Base-by-base conservation (phyloP, 2,888 invertebrate genomes). In the Epiblema foenella region DNA sequence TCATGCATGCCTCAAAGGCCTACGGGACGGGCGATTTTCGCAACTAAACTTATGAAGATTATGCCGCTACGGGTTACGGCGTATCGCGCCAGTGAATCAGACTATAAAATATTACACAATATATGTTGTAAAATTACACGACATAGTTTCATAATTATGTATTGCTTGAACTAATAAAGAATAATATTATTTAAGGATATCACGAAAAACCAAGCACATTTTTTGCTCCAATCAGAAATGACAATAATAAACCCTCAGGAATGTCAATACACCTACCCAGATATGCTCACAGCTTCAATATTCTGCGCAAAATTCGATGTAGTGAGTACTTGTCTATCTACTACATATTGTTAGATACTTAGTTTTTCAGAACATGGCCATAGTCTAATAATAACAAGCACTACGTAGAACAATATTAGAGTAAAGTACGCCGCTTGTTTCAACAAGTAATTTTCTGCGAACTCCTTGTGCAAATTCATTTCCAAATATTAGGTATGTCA, bases 181-280 rank as follows among this genome's bases (percentile, higher is more conserved):
- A 37, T 12, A 15, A 42, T 42, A 8, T 46, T 46, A 46, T 46
- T 46, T 46, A n/a, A 64, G 64, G 52, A 54, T 4, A n/a, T 39
- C 37, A 5, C 39, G 29, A 46, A 57, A 57, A 0, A 67, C 75
- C 2, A 82, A 76, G 69, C 82, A 75, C 51, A 51, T 77, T 8
- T 84, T 85, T 79, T 89, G n/a, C 20, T 89, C 29, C 74, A 76
- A 77, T 76, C 87, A 0, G 78, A 87, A 65, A 87, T 90, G 87
- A 33, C 72, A 7, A 76, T 91, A 5, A 64, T 86, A 10, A 72
- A 79, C 9, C 78, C 68, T 67, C 46, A 59, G 0, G 81, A 83
- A 56, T 91, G 91, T 52, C 11, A 57, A 72, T 5, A 33, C 15
- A n/a, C 56, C 18, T 81, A 83, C 69, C 74, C 75, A 9, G 29